These are phyloP conservation scores for Eulacestoma nigropectus DNA, from an alignment of 2,113 vertebrate species.

Conservation along the genomic window DNA sequence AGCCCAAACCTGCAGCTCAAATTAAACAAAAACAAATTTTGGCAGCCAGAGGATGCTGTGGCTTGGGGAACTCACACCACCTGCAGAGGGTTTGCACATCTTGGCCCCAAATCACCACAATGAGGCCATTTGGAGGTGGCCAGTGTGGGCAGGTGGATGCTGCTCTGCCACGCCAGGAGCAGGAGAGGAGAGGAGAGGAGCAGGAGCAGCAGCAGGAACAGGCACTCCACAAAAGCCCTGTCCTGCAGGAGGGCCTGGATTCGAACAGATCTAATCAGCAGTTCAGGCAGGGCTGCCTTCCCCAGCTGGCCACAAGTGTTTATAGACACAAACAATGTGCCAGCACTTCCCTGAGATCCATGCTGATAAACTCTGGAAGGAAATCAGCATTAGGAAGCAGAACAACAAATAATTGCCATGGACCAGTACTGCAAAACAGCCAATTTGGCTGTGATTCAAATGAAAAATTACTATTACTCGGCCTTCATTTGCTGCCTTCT, in stretches of 20 bases:
- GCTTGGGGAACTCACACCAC: rapidly evolving
- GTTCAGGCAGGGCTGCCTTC: neutral
- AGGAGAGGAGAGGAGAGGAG: neutral
- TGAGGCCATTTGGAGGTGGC: neutral
- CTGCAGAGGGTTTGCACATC: neutral
- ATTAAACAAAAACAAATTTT: rapidly evolving
- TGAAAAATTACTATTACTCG: conserved; percentile 57
- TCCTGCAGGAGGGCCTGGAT: neutral
- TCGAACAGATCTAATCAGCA: neutral
- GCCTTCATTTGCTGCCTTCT: conserved; percentile 16
- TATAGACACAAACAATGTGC: neutral
- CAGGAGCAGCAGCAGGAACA: neutral
- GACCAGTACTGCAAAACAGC: conserved; percentile 52
- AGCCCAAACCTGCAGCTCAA: neutral
- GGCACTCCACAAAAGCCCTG: neutral
- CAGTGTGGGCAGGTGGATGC: rapidly evolving
- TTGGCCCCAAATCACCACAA: neutral
- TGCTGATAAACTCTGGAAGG: conserved; percentile 3
- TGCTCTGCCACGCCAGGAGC: neutral
- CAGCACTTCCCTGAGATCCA: neutral
- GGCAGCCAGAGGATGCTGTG: neutral
- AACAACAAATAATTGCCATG: conserved; percentile 46
- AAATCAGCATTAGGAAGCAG: conserved; percentile 37
- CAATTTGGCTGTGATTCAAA: conserved; percentile 56
- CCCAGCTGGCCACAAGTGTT: neutral